Evolutionary conservation across 2,888 invertebrate genomes (phyloP).

Genomic region (Geophilus truncorum): DNA sequence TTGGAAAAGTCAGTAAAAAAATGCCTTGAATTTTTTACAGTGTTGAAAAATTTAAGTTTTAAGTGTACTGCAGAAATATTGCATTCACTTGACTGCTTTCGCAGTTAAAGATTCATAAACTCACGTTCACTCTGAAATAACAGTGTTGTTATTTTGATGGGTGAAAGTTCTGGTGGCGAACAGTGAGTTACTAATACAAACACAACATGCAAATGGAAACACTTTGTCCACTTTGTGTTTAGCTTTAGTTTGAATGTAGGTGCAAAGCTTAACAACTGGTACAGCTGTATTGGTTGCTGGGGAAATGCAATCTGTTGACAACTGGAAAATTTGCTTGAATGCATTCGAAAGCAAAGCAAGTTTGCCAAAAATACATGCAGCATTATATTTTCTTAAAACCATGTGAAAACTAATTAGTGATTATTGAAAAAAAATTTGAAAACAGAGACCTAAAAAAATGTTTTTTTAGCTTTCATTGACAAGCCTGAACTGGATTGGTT

Average conservation of each 20-base stretch:
- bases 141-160: background rate
- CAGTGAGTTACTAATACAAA: background rate
- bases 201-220: conserved; percentile 17
- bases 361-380: background rate
- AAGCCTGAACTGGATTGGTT: too few relatives aligned
- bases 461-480: too few relatives aligned
- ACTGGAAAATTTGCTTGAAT: background rate
- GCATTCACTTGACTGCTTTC: background rate
- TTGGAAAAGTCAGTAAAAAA: background rate
- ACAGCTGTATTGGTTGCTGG: conserved; percentile 18
- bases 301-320: conserved; percentile 2
- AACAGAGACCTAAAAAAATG: too few relatives aligned
- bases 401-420: too few relatives aligned
- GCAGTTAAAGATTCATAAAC: conserved; percentile 6
- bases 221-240: conserved; percentile 22
- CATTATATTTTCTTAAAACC: too few relatives aligned
- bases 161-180: background rate
- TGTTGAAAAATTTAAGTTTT: background rate
- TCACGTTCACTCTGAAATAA: background rate
- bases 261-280: background rate
- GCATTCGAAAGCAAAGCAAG: background rate
- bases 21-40: background rate
- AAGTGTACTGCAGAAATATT: background rate
- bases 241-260: conserved; percentile 25
- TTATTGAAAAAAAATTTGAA: too few relatives aligned